Percentiles rank a stretch among this genome's conserved stretches.
These are phyloP conservation scores for Fissipunctia ypsillon DNA, from an alignment of 2,888 invertebrate genomes.

Conservation along the genomic window DNA sequence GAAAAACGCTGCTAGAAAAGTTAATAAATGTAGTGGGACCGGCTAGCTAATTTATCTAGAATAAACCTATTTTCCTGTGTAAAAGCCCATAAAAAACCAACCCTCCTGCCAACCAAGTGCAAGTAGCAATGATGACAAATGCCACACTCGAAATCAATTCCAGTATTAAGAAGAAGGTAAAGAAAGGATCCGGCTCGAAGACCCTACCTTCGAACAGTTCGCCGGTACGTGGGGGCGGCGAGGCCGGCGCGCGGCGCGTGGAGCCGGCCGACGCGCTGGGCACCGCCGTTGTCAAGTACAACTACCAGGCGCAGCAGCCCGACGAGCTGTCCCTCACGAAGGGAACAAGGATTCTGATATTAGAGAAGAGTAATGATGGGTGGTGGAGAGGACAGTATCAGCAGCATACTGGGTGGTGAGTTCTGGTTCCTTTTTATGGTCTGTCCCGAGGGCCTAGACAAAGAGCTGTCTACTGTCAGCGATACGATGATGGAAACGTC, in stretches of 20 bases:
- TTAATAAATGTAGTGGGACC: constrained; percentile 5
- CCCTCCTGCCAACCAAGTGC: background rate
- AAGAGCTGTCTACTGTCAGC: background rate
- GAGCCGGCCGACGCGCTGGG: constrained; percentile 97
- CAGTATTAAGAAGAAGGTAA: constrained; percentile 96
- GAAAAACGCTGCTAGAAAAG: background rate
- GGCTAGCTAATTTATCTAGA: background rate
- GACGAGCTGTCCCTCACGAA: constrained; percentile 98
- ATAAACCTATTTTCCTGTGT: background rate
- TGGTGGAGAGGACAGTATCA: constrained; percentile 99
- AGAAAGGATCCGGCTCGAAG: constrained; percentile 95
- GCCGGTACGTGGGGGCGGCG: constrained; percentile 93
- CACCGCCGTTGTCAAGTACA: constrained; percentile 98
- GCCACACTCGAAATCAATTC: constrained; percentile 18
- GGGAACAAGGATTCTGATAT: constrained; percentile 97
- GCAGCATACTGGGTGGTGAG: constrained; percentile 90
- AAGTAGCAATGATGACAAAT: constrained; percentile 10
- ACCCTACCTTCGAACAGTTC: constrained; percentile 96
- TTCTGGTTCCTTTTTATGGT: constrained; percentile 24
- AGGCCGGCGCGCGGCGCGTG: constrained; percentile 93
- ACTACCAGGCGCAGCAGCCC: constrained; percentile 97
- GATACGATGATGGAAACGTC: too few relatives aligned
- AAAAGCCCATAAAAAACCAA: background rate
- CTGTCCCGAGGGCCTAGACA: background rate
- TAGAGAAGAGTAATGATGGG: constrained; percentile 99